Percentiles rank a stretch among this genome's conserved stretches.
Evolutionary conservation across 2,797 vertebrate species (phyloP).

Genomic region (Chelonia mydas): DNA sequence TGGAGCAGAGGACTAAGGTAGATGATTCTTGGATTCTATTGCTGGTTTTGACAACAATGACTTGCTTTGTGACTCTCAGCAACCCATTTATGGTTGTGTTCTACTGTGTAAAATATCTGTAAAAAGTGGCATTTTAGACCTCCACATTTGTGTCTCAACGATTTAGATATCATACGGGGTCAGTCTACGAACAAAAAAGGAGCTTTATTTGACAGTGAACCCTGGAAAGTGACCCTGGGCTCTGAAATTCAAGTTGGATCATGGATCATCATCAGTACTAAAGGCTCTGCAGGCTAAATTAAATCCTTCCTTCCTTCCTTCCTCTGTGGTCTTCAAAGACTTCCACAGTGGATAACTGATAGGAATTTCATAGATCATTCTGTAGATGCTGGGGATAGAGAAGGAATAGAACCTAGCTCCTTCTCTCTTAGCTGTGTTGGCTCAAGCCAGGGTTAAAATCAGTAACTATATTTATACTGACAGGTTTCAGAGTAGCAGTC

Average conservation of each 20-base stretch:
- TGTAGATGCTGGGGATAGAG: background rate
- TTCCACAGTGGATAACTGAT: background rate
- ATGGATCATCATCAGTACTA: background rate
- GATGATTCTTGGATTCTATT: background rate
- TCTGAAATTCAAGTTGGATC: background rate
- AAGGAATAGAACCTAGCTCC: background rate
- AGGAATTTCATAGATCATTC: background rate
- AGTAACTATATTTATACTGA: accelerated
- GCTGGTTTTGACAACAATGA: background rate
- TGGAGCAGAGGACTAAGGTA: background rate
- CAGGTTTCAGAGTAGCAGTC: too few relatives aligned
- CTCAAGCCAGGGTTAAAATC: background rate
- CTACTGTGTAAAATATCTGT: background rate
- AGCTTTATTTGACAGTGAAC: background rate
- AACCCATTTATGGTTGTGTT: background rate
- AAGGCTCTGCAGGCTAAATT: background rate
- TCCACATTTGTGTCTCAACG: background rate
- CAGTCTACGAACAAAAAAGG: background rate
- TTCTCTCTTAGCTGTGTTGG: background rate
- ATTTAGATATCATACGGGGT: background rate
- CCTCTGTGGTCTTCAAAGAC: accelerated
- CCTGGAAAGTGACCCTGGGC: background rate
- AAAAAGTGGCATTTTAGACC: background rate
- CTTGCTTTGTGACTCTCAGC: background rate
- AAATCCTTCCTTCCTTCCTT: background rate